Evolutionary conservation across 1,140 invertebrate species (phyloP).

Genomic region (Zaprionus kolodkinae): DNA sequence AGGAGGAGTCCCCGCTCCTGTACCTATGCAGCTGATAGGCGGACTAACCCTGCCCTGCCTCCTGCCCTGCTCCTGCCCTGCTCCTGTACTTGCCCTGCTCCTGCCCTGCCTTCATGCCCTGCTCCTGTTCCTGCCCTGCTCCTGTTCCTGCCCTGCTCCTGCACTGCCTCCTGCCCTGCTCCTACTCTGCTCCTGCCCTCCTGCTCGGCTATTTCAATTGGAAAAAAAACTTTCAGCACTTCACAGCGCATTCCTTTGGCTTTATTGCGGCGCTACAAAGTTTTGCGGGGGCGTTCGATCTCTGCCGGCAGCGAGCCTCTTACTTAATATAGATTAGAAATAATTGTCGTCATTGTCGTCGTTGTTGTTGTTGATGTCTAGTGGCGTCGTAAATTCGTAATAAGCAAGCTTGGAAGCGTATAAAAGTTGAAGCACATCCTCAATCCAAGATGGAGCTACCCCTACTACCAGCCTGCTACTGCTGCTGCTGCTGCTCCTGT

Average conservation of each 20-base stretch:
- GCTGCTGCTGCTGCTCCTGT: too few species aligned
- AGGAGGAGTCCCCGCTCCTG: background rate
- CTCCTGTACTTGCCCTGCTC: background rate
- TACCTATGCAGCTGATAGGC: background rate
- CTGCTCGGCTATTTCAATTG: slow-evolving; percentile 61
- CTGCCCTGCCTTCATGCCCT: background rate
- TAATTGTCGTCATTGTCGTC: slow-evolving; percentile 51
- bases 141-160: background rate
- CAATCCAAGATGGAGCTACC: background rate
- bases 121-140: background rate
- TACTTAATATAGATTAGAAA: slow-evolving; percentile 79
- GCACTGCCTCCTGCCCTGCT: background rate
- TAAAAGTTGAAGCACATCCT: slow-evolving; percentile 26
- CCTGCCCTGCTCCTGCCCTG: background rate
- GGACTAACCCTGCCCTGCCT: background rate
- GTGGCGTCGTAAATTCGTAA: slow-evolving; percentile 67
- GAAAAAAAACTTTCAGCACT: slow-evolving; percentile 53
- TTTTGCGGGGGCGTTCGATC: slow-evolving; percentile 19
- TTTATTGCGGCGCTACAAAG: slow-evolving; percentile 50
- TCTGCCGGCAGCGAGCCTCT: slow-evolving; percentile 2
- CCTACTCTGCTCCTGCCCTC: background rate
- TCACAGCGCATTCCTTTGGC: slow-evolving; percentile 29
- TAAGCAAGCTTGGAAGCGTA: slow-evolving; percentile 35
- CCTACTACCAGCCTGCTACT: background rate
- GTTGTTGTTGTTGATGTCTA: slow-evolving; percentile 56